Base-by-base conservation (phyloP, 2,113 vertebrate species). In the Protobothrops mucrosquamatus region DNA sequence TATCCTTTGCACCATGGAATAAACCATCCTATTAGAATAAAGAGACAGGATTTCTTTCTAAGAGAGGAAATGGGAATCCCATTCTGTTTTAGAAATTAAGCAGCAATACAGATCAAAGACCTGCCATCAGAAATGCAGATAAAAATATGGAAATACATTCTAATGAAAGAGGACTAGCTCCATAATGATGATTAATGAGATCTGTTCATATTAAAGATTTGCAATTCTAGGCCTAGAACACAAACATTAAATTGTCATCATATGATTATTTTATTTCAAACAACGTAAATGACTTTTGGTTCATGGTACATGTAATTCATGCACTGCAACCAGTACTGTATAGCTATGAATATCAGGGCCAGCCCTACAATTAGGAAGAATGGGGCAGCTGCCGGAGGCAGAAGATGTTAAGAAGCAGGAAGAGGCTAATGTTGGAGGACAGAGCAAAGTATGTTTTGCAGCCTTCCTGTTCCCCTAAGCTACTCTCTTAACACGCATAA, bases 221-320 rank as follows among this genome's bases (percentile, higher is more conserved):
- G 55, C 43, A 91, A 48, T 86, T n/a, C n/a, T 11, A 92, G 69
- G n/a, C 12, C 48, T 23, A 51, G 48, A 3, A 6, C 48, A 91
- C n/a, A 57, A 24, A 81, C 86, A 64, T 89, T 0, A 0, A 85
- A 26, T 69, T 81, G 0, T 0, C 0, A 26, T 34, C 0, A 0
- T 46, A 51, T 61, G 88, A 85, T 64, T 55, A 3, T 12, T 85
- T 48, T 89, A 90, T 87, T 43, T 0, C 0, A 46, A 87, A 89
- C 0, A 29, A 85, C n/a, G 85, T 57, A 90, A 69, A 91, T 46
- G 15, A 59, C 1, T 0, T 85, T 46, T 9, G 59, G 61, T 52
- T 91, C 87, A 90, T 90, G 43, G 24, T 56, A n/a, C 55, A 46
- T 55, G 15, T 23, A 89, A 39, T 87, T 94, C 92, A 87, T 74